Conservation (phyloP, 2,797 vertebrate species). For the Scolopax bukidnonensis region DNA sequence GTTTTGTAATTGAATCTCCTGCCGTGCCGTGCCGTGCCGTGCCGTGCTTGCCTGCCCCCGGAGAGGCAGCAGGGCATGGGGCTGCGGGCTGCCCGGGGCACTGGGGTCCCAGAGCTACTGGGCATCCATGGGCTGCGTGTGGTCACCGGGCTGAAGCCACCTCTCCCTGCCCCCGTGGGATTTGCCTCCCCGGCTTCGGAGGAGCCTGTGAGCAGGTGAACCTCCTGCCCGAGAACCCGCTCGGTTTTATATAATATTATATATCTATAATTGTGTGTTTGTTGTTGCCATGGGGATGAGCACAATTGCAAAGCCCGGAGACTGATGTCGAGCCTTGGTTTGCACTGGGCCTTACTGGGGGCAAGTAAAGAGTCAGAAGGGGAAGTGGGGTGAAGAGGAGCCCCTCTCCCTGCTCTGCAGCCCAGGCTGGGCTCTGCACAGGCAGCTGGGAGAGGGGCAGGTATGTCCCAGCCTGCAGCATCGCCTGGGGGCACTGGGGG, state of each 20-base stretch:
- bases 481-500: fast-evolving
- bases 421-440: not conserved
- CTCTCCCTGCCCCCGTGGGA: fast-evolving
- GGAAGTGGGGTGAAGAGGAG: not conserved
- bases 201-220: conserved; percentile 47
- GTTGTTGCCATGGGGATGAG: conserved; percentile 82
- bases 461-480: not conserved
- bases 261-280: conserved; percentile 51
- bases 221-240: conserved; percentile 31
- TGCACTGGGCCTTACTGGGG: not conserved
- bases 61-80: not conserved
- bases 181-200: not conserved
- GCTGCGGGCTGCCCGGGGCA: not conserved
- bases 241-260: conserved; percentile 63
- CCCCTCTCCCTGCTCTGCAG: not conserved
- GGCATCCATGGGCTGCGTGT: not conserved
- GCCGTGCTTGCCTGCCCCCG: fast-evolving
- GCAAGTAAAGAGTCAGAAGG: not conserved
- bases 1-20: not conserved
- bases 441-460: not conserved
- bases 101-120: fast-evolving
- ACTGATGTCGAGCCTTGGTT: conserved; percentile 45
- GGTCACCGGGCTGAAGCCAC: not conserved
- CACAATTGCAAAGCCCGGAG: conserved; percentile 30
- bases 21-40: not conserved